Conservation (phyloP, 2,888 invertebrate genomes). For the Diadegma fenestrale region DNA sequence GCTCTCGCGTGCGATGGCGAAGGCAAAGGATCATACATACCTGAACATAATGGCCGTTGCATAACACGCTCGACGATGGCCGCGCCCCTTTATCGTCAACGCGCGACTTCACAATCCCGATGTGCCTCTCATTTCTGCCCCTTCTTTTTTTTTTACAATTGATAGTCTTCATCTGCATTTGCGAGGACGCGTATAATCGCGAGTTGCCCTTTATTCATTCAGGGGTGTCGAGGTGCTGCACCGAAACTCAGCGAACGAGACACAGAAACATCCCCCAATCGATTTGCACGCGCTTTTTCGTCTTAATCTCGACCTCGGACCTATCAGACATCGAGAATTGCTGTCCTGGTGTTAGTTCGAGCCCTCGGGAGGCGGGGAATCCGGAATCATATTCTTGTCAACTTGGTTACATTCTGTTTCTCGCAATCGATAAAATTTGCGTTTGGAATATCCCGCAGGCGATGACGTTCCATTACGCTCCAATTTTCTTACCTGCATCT, state of each 20-base stretch:
- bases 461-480: not conserved
- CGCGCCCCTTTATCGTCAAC: slow-evolving; percentile 75
- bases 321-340: slow-evolving; percentile 28
- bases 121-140: slow-evolving; percentile 22
- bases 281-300: slow-evolving; percentile 66
- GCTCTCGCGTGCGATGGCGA: slow-evolving; percentile 65
- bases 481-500: not conserved
- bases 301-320: slow-evolving; percentile 18
- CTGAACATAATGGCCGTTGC: slow-evolving; percentile 79
- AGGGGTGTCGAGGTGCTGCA: slow-evolving; percentile 81
- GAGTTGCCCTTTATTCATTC: slow-evolving; percentile 44
- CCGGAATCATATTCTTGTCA: not conserved
- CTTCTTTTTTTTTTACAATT: slow-evolving; percentile 41
- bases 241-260: slow-evolving; percentile 71
- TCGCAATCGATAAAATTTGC: not conserved
- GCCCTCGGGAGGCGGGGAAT: slow-evolving; percentile 35
- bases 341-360: slow-evolving; percentile 18
- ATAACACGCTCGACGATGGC: slow-evolving; percentile 77
- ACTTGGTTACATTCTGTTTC: not conserved
- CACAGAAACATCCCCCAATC: slow-evolving; percentile 66
- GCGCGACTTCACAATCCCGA: slow-evolving; percentile 75
- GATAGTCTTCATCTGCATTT: slow-evolving; percentile 45
- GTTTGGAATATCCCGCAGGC: not conserved
- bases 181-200: slow-evolving; percentile 77
- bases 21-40: slow-evolving; percentile 27